Evolutionary conservation across 2,797 vertebrate species (phyloP), one percentile per base, ranked within the genome.

Genomic region (Sparidentex hasta): DNA sequence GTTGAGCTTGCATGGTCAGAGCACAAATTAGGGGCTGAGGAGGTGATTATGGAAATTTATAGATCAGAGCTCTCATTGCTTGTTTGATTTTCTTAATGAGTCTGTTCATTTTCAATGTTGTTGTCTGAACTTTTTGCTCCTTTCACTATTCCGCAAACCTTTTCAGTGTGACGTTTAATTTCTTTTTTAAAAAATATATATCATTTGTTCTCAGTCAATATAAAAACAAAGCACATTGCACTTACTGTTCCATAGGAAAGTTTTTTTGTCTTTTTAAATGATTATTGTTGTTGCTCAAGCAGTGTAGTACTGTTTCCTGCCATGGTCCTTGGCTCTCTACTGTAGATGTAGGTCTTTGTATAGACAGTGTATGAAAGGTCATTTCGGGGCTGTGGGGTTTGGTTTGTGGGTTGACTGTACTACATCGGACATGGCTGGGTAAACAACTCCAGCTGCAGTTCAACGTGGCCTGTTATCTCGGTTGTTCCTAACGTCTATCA

Each of bases 211-310:
- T 96, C 94, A 96, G 95, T 96, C 95, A 95, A 96, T 96, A 96
- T 96, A 96, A 96, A 96, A 96, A 96, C 95, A 93, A 96, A 96
- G 95, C 95, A 96, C 96, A 96, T 96, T 96, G 95, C 96, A 96
- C 95, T 95, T 95, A 96, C 95, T 96, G 95, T 95, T 96, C 96
- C 95, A 96, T 95, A 96, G 95, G 95, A 96, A 96, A 95, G 92
- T 95, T 95, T 96, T 95, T 94, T 95, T 95, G 90, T 95, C 86
- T 95, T 95, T 95, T 96, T 92, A 83, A 94, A 95, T 92, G 94
- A 95, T 95, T 95, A 94, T 95, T 95, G 91, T 93, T 94, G 93
- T 95, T 95, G 95, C 94, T 95, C 92, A 94, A 95, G 95, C 95
- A 93, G 94, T 96, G 94, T 94, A 92, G 93, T 95, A 94, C 92